phyloP scores from a whole-genome alignment of 1,140 invertebrate genomes.

The Drosophila pruinosa region DNA sequence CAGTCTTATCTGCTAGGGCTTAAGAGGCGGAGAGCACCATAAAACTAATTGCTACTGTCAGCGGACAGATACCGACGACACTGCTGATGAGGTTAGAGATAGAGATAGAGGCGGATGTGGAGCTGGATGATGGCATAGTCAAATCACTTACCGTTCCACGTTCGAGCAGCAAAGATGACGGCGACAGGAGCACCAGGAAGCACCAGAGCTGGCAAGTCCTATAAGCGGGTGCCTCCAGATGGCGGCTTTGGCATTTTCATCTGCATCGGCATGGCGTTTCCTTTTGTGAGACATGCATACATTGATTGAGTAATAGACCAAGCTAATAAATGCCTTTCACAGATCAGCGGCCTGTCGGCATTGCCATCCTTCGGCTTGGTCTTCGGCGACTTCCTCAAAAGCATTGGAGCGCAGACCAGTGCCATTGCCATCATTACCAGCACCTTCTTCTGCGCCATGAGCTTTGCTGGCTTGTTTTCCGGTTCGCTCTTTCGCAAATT shows the following conservation, averaged over 20 bases:
- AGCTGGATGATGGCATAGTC: neutral
- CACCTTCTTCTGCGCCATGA: conserved; percentile 85
- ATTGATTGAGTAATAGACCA: no score
- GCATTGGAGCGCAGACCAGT: conserved; percentile 85
- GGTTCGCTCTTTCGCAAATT: conserved; percentile 84
- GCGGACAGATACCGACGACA: neutral
- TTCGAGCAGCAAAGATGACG: conserved; percentile 37
- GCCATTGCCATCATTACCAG: conserved; percentile 85
- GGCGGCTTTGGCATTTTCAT: conserved; percentile 87
- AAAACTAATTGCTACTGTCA: conserved; percentile 35
- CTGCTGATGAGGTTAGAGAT: neutral
- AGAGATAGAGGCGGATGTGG: neutral
- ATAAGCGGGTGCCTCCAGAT: conserved; percentile 84
- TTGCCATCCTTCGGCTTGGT: conserved; percentile 87
- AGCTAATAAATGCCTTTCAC: no score
- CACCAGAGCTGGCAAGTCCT: conserved; percentile 32
- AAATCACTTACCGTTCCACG: conserved; percentile 21
- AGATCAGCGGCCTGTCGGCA: conserved; percentile 85
- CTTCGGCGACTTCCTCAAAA: conserved; percentile 86
- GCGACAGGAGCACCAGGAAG: conserved; percentile 23
- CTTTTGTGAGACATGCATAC: conserved; percentile 84
- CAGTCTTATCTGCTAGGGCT: conserved; percentile 29
- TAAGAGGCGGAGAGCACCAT: neutral
- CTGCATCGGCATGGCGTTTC: conserved; percentile 85
- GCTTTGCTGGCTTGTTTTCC: conserved; percentile 85